Base-by-base conservation (phyloP, 2,888 invertebrate genomes). In the Ecliptopera silaceata region DNA sequence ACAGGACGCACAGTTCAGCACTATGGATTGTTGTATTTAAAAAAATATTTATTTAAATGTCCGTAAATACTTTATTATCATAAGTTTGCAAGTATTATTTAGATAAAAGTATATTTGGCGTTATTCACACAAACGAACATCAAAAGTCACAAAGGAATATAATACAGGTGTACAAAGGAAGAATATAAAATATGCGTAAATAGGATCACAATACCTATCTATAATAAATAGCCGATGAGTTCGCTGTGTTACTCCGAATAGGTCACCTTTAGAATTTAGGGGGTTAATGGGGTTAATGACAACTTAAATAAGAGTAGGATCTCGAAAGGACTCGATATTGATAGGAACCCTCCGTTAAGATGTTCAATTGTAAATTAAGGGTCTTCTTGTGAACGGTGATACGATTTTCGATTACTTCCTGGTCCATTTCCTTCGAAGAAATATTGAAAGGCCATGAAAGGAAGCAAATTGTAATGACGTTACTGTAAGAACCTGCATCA, bases 401-500 rank as follows among this genome's bases (percentile, higher is more conserved):
- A 70, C 61, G 63, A 70, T 75, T 74, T 71, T 64, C 51, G 54
- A 67, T 68, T 69, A 67, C 65, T 68, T 71, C 66, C 73, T 59
- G 63, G 58, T 50, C 65, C 56, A 66, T 56, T 57, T 56, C 57
- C 62, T 58, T 56, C 56, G 47, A 61, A 52, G 49, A 62, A 59
- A 59, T 52, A 53, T 56, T 53, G 46, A 49, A 8, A 44, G 34
- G 20, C 15, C 43, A 36, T 18, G 44, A 18, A 18, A 31, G 36
- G 4, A 52, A 39, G 34, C 17, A 20, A 34, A 34, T 43, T 29
- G 18, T 20, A 34, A 17, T 32, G 15, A 6, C 8, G 13, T 4
- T 39, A 39, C 18, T 39, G 18, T 2, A 39, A 39, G 39, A 36
- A 15, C 8, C 1, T 12, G 13, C 3, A 13, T 34, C 13, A 13